These are phyloP conservation scores for Ephydatia muelleri DNA, from an alignment of 37 sponge, comb jelly and placozoan genomes.

Conservation along the genomic window DNA sequence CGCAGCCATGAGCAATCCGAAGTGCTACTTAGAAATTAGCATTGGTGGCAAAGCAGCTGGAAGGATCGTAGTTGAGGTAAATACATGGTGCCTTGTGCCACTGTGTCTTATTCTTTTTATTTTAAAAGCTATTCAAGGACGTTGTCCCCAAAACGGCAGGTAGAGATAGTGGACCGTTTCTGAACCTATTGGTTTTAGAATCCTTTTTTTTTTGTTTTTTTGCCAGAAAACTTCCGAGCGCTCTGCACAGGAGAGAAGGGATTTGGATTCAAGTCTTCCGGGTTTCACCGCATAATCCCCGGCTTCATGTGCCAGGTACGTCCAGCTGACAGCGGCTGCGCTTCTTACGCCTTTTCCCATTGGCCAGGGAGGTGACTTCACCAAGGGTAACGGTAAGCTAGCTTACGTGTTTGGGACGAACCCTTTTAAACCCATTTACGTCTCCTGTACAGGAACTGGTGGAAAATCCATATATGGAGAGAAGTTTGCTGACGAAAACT, in stretches of 20 bases:
- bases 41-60: conserved; percentile 48
- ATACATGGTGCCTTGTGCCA: neutral
- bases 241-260: conserved; percentile 90
- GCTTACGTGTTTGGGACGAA: neutral
- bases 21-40: conserved; percentile 60
- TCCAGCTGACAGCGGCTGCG: neutral
- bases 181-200: neutral
- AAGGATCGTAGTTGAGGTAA: conserved; percentile 52
- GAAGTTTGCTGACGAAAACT: conserved; percentile 98
- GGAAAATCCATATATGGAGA: conserved; percentile 98
- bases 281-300: conserved; percentile 72
- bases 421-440: too few species aligned
- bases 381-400: conserved; percentile 63
- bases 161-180: neutral
- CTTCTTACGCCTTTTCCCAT: neutral
- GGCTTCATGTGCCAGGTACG: conserved; percentile 77
- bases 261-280: conserved; percentile 73
- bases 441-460: conserved; percentile 93
- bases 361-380: conserved; percentile 89
- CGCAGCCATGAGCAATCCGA: conserved; percentile 39
- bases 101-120: neutral
- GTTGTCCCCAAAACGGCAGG: conserved; percentile 98
- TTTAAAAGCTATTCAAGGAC: conserved; percentile 78
- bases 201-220: too few species aligned
- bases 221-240: conserved; percentile 83